Base-by-base conservation (phyloP, 2,797 vertebrate species). In the Xenentodon cancila region DNA sequence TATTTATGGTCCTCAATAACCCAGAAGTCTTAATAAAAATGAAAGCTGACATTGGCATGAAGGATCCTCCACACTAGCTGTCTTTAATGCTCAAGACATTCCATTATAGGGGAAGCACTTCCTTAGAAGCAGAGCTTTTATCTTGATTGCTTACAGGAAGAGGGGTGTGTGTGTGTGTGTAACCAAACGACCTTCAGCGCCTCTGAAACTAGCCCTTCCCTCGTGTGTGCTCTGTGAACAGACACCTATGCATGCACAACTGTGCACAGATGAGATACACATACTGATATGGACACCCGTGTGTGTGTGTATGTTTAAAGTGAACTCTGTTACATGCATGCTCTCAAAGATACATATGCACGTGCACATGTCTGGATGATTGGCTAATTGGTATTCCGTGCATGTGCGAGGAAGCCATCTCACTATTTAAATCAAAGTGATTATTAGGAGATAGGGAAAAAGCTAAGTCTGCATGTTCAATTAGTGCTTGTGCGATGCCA, bases 81-180 rank as follows among this genome's bases (percentile, higher is more conserved):
- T 92, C 91, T 92, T 93, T 94, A 94, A 94, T 94, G 92, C 92
- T 91, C 87, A 89, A 92, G 89, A 89, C 82, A 75, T 93, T 93
- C 92, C 92, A 94, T 95, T 95, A 94, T 91, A 93, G 91, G 82
- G 67, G 80, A 85, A 90, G 90, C 92, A 92, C 93, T 92, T 93
- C 92, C 91, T 92, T 82, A 80, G 81, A 90, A 92, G 91, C 70
- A 37, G 89, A 91, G 94, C 94, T 95, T 94, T 95, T 95, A 95
- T 93, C 91, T 90, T 94, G 94, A 95, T 95, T 94, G 90, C 93
- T 95, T 95, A 95, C 92, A 90, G 93, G 94, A 94, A 94, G 80
- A 88, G 85, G 72, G 75, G 27, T 12, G 3, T 12, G 81, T 69
- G 73, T 18, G 13, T 7, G 7, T 3, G 37, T 3, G 13, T 3